Conservation (phyloP, 2,113 vertebrate species). For the Oncorhynchus nerka region DNA sequence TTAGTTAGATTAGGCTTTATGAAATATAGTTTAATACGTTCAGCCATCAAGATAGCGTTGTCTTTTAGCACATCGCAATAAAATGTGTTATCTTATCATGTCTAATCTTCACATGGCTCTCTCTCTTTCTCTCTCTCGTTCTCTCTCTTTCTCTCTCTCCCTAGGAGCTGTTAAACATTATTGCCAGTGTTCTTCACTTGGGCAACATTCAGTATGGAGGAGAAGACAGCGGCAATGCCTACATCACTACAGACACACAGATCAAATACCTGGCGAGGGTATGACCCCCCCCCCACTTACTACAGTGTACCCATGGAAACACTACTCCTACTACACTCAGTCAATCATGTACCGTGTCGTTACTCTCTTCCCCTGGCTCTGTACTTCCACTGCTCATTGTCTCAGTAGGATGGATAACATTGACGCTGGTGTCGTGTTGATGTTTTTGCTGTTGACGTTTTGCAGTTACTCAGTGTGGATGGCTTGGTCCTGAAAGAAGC, state of each 20-base stretch:
- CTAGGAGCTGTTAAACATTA: slow-evolving; percentile 91
- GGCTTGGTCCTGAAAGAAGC: slow-evolving; percentile 82
- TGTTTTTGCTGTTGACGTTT: slow-evolving; percentile 21
- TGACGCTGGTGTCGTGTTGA: not conserved
- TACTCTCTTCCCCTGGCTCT: not conserved
- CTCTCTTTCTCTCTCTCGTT: not conserved
- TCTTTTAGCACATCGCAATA: not conserved
- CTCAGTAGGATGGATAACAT: no score
- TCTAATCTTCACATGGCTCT: not conserved
- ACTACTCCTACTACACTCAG: no score
- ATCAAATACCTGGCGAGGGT: slow-evolving; percentile 95
- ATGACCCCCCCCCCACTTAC: slow-evolving; percentile 30
- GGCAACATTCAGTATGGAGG: slow-evolving; percentile 91
- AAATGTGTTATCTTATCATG: not conserved
- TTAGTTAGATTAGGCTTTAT: no score
- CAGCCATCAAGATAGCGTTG: slow-evolving; percentile 24
- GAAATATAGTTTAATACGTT: not conserved
- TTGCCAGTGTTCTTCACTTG: slow-evolving; percentile 94
- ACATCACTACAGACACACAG: slow-evolving; percentile 91
- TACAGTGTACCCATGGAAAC: not conserved
- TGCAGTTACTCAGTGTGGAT: slow-evolving; percentile 90
- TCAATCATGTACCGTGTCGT: not conserved
- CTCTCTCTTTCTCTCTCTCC: not conserved
- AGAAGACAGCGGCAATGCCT: slow-evolving; percentile 84
- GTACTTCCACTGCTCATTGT: no score